Percentiles rank a stretch among this genome's conserved stretches.
Conservation (phyloP, 2,888 invertebrate species). For the Cosmia pyralina region DNA sequence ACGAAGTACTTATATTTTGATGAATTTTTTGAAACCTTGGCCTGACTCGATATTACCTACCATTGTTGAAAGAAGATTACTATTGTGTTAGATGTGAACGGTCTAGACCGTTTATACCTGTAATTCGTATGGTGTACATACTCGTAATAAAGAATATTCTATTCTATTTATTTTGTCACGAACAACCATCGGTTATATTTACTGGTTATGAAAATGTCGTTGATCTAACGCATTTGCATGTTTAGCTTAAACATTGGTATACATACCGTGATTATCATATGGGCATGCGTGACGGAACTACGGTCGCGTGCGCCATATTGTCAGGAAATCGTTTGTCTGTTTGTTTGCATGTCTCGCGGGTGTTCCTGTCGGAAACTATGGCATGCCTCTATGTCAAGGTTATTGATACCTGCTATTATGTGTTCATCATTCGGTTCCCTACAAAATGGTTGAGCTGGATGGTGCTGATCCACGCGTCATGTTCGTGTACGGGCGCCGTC, state of each 20-base stretch:
- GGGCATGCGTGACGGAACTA: constrained; percentile 47
- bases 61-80: background rate
- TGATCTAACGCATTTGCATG: constrained; percentile 34
- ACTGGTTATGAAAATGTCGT: constrained; percentile 14
- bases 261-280: constrained; percentile 36
- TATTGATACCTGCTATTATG: background rate
- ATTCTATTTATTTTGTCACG: background rate
- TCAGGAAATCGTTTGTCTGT: constrained; percentile 52
- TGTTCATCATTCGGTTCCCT: no score
- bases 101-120: no score
- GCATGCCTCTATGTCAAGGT: constrained; percentile 44
- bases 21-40: background rate
- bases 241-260: constrained; percentile 5
- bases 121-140: no score
- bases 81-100: background rate
- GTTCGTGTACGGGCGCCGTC: no score
- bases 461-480: no score
- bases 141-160: no score
- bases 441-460: no score
- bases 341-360: constrained; percentile 48
- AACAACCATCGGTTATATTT: background rate
- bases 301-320: constrained; percentile 35
- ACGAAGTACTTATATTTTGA: background rate
- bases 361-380: constrained; percentile 41
- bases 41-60: background rate